Conservation (phyloP, 2,888 invertebrate species). For the Pecten maximus region DNA sequence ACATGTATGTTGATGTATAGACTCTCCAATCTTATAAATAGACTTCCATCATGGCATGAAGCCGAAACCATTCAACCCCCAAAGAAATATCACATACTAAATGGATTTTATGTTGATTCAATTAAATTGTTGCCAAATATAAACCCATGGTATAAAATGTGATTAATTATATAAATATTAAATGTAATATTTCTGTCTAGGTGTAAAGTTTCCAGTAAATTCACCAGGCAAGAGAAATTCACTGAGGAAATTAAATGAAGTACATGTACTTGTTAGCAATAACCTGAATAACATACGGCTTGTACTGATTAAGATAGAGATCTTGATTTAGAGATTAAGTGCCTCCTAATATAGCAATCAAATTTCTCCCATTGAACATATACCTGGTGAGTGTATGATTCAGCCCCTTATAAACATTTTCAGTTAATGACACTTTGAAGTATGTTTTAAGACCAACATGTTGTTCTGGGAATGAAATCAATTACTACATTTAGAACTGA, state of each 20-base stretch:
- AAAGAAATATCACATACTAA: neutral
- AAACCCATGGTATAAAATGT: neutral
- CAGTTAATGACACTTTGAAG: neutral
- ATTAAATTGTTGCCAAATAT: neutral
- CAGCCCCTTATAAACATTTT: neutral
- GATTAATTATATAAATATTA: neutral
- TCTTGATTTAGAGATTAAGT: neutral
- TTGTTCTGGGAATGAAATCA: neutral
- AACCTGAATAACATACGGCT: neutral
- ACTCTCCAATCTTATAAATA: neutral
- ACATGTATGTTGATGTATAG: slow-evolving; percentile 16
- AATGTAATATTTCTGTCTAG: neutral
- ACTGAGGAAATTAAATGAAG: neutral
- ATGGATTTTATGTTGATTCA: slow-evolving; percentile 16
- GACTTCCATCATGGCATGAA: neutral
- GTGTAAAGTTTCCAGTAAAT: neutral
- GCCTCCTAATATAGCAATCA: neutral
- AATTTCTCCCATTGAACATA: neutral
- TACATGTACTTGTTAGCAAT: slow-evolving; percentile 2
- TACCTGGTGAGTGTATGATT: neutral
- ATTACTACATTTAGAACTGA: neutral
- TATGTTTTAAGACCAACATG: neutral
- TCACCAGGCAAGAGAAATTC: neutral
- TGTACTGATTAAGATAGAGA: neutral
- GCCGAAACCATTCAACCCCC: neutral